Base-by-base conservation (phyloP, 2,888 invertebrate genomes). In the Drosophila pegasa region DNA sequence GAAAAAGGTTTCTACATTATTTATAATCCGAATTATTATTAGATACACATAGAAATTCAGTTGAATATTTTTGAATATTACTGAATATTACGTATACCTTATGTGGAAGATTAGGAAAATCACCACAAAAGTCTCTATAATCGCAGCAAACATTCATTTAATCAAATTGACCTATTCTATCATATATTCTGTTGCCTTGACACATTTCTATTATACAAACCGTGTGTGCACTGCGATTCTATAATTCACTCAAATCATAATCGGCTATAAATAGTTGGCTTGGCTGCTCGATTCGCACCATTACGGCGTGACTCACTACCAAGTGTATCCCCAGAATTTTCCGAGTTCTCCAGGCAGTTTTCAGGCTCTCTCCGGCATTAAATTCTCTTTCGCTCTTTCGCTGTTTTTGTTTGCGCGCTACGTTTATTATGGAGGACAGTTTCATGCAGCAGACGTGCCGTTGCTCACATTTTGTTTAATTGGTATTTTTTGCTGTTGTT, bases 381-480 rank as follows among this genome's bases (percentile, higher is more conserved):
- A 29, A 10, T 50, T 5, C 37, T 16, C n/a, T 37, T 37, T 37
- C 12, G 14, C 56, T 45, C 38, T 40, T 45, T 48, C 16, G n/a
- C 22, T 16, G 35, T 38, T 18, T 60, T 51, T 64, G 60, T 67
- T 67, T 37, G 20, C 38, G 43, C 40, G 60, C 7, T 41, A 29
- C 62, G 64, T 72, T 76, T 79, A 55, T 64, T 61, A 59, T 60
- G 41, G 37, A 20, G n/a, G 57, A 79, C 61, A 45, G 35, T 71
- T 77, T 71, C 58, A 59, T 41, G 48, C 63, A 37, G 52, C 48
- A 68, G 62, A 80, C 80, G 80, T 83, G 80, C 76, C 74, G 59
- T 59, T 59, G 74, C 74, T 71, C 54, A 69, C 69, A 65, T 80
- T 83, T 80, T 70, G 65, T 75, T 75, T 61, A 71, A 80, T 75